Evolutionary conservation across 1,140 invertebrate genomes (phyloP), one percentile per base, ranked within the genome.

Genomic region (Colletes gigas): DNA sequence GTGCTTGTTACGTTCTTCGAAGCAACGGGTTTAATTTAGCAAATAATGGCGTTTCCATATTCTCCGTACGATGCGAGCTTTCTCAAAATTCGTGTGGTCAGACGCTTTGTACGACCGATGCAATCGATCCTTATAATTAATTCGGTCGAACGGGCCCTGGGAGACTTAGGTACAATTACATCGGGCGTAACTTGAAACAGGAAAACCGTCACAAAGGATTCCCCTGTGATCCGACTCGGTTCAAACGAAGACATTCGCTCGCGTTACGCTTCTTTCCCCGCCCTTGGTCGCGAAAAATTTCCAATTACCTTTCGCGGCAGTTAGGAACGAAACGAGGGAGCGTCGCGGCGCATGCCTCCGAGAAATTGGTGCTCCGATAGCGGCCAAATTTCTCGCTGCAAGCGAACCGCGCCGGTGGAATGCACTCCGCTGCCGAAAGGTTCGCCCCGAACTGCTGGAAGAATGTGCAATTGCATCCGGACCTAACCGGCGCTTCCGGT

Each of bases 391-490:
- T 80, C 72, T 80, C 55, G 78, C 10, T 14, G 47, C 39, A 44
- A 72, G 44, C 44, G 39, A 0, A 57, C 41, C 39, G 60, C 17
- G 73, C 77, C 62, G 47, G 72, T 47, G 79, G 81, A 85, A 85
- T 81, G 83, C 74, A 39, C 39, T 8, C 14, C 63, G 47, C 7
- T 67, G 63, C 54, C 21, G 54, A 54, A 76, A 67, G 73, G 57
- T 84, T 67, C 47, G 21, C 7, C 30, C 75, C 52, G 62, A 30
- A 19, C 30, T 55, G 54, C 44, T 52, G 50, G 52, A 85, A 85
- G 83, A 85, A 85, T 85, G 73, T 63, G 73, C 84, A 71, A 85
- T 85, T 78, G 78, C 83, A 57, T 54, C 55, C 15, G 47, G 19
- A 39, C 79, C 66, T 9, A 47, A 82, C 85, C 82, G 80, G 66